Percentiles rank a stretch among this genome's conserved stretches.
These are phyloP conservation scores for Punctoribates punctum DNA, from an alignment of 2,888 invertebrate genomes.

Conservation along the genomic window DNA sequence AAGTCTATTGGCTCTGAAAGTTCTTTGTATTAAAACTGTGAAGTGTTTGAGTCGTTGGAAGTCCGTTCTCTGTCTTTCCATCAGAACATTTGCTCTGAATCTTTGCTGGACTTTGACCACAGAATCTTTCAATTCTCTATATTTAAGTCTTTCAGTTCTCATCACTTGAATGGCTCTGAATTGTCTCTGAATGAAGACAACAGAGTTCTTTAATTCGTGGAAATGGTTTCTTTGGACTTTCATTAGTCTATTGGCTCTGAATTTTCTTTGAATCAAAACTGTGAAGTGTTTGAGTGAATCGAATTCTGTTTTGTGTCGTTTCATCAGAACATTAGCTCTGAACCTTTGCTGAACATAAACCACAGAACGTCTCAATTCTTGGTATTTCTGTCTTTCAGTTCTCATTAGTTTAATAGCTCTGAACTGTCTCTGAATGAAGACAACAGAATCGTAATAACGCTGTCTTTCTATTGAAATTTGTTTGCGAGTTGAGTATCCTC, in stretches of 20 bases:
- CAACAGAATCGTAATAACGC: background rate
- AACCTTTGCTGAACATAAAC: conserved; percentile 11
- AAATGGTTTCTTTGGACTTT: background rate
- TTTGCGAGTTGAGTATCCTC: conserved; percentile 34
- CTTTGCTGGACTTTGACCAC: background rate
- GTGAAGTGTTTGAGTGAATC: background rate
- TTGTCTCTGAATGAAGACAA: conserved; percentile 12
- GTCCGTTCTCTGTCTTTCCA: too few species aligned
- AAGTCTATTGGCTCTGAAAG: conserved; percentile 45
- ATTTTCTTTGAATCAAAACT: background rate
- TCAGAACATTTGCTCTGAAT: too few species aligned
- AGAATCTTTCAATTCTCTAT: background rate
- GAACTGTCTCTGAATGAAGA: conserved; percentile 26
- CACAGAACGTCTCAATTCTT: background rate
- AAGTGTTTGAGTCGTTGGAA: too few species aligned
- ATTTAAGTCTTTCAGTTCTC: background rate
- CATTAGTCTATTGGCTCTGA: conserved; percentile 16
- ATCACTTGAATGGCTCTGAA: conserved; percentile 30
- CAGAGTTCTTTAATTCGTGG: background rate
- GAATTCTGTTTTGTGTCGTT: too few species aligned
- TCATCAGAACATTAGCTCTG: conserved; percentile 45
- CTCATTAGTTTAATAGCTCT: conserved; percentile 32
- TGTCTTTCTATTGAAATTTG: background rate
- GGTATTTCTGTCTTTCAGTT: background rate
- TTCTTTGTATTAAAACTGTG: background rate